Percentiles rank a stretch among this genome's conserved stretches.
Conservation (phyloP, 2,888 invertebrate species). For the Agriotes lineatus region DNA sequence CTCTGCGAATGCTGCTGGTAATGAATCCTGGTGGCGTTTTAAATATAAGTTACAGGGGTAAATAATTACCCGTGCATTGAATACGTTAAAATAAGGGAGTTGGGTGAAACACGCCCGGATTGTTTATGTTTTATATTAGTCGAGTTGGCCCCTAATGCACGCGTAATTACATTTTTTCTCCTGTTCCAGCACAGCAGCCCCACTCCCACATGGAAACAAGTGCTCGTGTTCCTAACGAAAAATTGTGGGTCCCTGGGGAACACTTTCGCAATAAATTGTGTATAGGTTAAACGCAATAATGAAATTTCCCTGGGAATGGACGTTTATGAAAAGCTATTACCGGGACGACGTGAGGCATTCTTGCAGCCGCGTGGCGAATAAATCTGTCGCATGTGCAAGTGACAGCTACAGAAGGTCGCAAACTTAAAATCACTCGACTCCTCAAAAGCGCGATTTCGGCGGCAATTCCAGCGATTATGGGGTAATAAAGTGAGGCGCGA, state of each 20-base stretch:
- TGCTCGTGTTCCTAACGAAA: neutral
- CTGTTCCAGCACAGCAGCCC: too few species aligned
- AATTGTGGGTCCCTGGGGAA: neutral
- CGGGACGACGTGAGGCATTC: neutral
- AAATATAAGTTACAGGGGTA: too few species aligned
- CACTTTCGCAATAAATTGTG: neutral
- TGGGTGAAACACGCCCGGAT: neutral
- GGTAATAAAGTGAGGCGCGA: constrained; percentile 4
- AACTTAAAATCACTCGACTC: constrained; percentile 30
- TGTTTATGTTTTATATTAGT: neutral
- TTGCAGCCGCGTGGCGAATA: constrained; percentile 2
- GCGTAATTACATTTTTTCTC: neutral
- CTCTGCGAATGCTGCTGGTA: too few species aligned
- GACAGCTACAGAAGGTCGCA: constrained; percentile 28
- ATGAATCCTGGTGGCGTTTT: too few species aligned
- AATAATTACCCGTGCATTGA: too few species aligned
- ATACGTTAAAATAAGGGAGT: too few species aligned
- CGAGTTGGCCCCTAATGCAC: neutral
- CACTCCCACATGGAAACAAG: too few species aligned
- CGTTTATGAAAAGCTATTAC: constrained; percentile 5
- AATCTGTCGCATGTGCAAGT: constrained; percentile 21
- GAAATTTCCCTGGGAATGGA: neutral
- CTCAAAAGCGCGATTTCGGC: constrained; percentile 12
- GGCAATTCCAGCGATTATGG: neutral
- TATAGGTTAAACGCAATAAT: neutral